A percentile compares a stretch with the other conserved stretches of the same genome.
Evolutionary conservation across 2,113 vertebrate species (phyloP).

Genomic region (Mormoops blainvillei): DNA sequence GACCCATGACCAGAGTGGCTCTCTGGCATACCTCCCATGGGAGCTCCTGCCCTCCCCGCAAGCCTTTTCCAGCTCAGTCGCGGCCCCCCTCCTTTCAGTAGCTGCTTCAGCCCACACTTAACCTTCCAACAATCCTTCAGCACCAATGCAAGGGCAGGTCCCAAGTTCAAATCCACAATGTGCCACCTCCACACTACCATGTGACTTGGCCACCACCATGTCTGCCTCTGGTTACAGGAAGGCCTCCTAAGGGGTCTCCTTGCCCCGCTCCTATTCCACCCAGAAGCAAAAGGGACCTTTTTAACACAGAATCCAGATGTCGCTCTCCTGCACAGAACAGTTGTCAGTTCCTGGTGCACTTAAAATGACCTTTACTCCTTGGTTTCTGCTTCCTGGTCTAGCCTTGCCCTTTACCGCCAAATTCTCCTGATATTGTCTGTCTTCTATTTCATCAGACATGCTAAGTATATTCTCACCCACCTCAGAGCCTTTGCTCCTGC

Average conservation of each 20-base stretch:
- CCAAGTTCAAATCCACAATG: not conserved
- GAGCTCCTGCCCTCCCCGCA: not conserved
- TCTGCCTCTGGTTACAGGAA: not conserved
- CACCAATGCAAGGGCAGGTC: not conserved
- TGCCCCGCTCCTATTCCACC: not conserved
- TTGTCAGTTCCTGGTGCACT: not conserved
- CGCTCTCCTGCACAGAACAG: not conserved
- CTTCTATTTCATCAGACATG: not conserved
- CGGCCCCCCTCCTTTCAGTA: not conserved
- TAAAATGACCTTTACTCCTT: not conserved
- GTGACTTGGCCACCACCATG: too few species aligned
- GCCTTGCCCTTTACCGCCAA: not conserved
- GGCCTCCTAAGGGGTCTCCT: not conserved
- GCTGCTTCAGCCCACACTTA: not conserved
- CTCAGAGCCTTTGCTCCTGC: not conserved
- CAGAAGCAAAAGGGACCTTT: not conserved
- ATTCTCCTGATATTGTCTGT: not conserved
- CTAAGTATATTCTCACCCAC: not conserved
- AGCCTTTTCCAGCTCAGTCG: not conserved
- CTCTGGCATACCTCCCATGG: not conserved
- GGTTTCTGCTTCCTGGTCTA: not conserved
- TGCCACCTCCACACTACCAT: too few species aligned
- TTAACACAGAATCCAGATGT: not conserved
- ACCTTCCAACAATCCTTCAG: not conserved
- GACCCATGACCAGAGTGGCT: not conserved